Percentiles rank a stretch among this genome's conserved stretches.
These are phyloP conservation scores for Blennius ocellaris DNA, from an alignment of 2,113 vertebrate genomes.

Conservation along the genomic window DNA sequence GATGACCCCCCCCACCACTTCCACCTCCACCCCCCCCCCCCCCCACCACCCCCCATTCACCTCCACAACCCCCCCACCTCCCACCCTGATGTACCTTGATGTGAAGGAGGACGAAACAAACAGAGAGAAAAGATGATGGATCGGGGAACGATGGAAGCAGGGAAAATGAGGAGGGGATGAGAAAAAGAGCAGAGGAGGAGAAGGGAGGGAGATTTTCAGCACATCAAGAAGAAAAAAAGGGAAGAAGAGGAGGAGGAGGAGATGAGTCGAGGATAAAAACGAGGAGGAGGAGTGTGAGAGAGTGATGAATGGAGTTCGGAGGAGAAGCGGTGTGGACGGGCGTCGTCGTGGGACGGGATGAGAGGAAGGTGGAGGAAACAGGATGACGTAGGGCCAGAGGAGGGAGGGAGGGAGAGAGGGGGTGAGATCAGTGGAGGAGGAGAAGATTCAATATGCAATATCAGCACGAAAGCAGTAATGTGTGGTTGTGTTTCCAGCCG, in stretches of 20 bases:
- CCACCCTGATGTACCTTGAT: too few relatives aligned
- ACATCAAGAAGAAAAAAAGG: not conserved
- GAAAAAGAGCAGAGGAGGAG: not conserved
- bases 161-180: not conserved
- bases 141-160: not conserved
- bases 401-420: not conserved
- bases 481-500: too few relatives aligned
- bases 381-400: not conserved
- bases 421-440: too few relatives aligned
- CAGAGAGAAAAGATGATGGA: too few relatives aligned
- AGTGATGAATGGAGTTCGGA: not conserved
- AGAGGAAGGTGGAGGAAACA: not conserved
- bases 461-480: too few relatives aligned
- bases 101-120: not conserved
- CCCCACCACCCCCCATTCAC: too few relatives aligned
- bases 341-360: not conserved
- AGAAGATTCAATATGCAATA: not conserved
- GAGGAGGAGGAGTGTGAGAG: not conserved
- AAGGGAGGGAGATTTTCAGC: not conserved
- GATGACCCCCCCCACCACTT: too few relatives aligned
- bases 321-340: not conserved
- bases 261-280: too few relatives aligned
- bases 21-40: too few relatives aligned
- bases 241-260: not conserved
- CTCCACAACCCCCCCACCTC: too few relatives aligned